Evolutionary conservation across 2,888 invertebrate species (phyloP), one percentile per base, ranked within the genome.

Genomic region (Spilarctia lutea): DNA sequence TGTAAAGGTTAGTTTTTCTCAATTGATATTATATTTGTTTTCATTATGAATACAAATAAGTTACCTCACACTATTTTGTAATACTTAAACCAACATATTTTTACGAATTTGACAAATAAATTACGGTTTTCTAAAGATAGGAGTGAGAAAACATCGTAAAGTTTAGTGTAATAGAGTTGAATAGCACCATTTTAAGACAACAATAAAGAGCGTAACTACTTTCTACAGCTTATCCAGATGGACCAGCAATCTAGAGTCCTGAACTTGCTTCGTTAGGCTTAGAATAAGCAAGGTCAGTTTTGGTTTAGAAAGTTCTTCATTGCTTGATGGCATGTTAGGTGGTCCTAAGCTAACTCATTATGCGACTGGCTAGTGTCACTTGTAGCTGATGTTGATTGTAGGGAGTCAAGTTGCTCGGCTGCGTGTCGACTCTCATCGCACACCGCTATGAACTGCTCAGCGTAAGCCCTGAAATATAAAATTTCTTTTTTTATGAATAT

Each of bases 401-500:
- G 91, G 20, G 95, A 95, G 91, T 95, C 95, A 88, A 92, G 94
- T 27, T 91, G 92, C 85, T 94, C 95, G 6, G 93, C 93, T 52
- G 94, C 94, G 85, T 93, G 93, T 30, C 96, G 92, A 84, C 92
- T 96, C 89, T 96, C 96, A 88, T 97, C 96, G 87, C 96, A 96
- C 72, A 96, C 96, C 69, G 96, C 96, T 82, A 97, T 97, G 90
- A 96, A 97, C 91, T 97, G 96, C 88, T 97, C 97, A 20, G 97
- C 97, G 87, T 97, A 97, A 10, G 96, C 93, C 81, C 96, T 96
- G 93, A 1, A 90, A 87, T 96, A 93, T 2, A 89, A 87, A 16
- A 70, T 56, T 67, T 52, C 65, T 7, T 66, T n/a, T 67, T 56
- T 45, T 24, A 35, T 2, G 11, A 45, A 18, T 45, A 13, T 13